A percentile compares a stretch with the other conserved stretches of the same genome.
phyloP scores from a whole-genome alignment of 1,140 invertebrate genomes.

The Penaeus indicus region DNA sequence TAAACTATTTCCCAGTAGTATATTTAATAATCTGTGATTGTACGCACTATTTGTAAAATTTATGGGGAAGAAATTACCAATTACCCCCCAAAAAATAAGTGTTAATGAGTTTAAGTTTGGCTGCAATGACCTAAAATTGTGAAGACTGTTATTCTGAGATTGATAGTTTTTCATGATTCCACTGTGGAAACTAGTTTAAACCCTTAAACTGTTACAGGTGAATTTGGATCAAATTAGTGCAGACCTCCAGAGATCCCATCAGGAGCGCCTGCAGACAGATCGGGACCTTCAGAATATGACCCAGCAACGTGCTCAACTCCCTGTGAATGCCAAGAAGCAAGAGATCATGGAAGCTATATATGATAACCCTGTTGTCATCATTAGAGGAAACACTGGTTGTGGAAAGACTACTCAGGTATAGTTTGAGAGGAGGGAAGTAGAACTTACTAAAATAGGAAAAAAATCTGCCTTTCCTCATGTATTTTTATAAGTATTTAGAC shows the following conservation, averaged over 20 bases:
- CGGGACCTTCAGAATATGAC: slow-evolving; percentile 76
- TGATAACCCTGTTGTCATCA: slow-evolving; percentile 88
- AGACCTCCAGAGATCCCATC: slow-evolving; percentile 79
- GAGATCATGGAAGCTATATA: slow-evolving; percentile 87
- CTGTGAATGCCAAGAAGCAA: slow-evolving; percentile 81
- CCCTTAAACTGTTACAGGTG: slow-evolving; percentile 71
- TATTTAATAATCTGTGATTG: too few relatives aligned
- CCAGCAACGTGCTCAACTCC: slow-evolving; percentile 80
- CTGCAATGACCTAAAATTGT: too few relatives aligned
- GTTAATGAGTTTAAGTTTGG: too few relatives aligned
- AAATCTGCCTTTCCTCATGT: too few relatives aligned
- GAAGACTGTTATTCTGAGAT: not conserved
- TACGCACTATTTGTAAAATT: too few relatives aligned
- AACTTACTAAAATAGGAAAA: slow-evolving; percentile 69
- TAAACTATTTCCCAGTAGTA: too few relatives aligned
- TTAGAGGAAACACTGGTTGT: slow-evolving; percentile 94
- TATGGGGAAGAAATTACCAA: too few relatives aligned
- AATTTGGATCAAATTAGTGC: slow-evolving; percentile 85
- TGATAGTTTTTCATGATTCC: too few relatives aligned
- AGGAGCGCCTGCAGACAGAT: slow-evolving; percentile 78
- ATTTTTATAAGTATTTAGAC: too few relatives aligned
- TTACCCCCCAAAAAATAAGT: too few relatives aligned
- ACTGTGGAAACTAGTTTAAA: not conserved
- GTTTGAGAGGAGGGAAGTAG: slow-evolving; percentile 33
- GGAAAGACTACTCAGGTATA: slow-evolving; percentile 81